phyloP scores from a whole-genome alignment of 2,888 invertebrate genomes.

The Melanophora roralis region DNA sequence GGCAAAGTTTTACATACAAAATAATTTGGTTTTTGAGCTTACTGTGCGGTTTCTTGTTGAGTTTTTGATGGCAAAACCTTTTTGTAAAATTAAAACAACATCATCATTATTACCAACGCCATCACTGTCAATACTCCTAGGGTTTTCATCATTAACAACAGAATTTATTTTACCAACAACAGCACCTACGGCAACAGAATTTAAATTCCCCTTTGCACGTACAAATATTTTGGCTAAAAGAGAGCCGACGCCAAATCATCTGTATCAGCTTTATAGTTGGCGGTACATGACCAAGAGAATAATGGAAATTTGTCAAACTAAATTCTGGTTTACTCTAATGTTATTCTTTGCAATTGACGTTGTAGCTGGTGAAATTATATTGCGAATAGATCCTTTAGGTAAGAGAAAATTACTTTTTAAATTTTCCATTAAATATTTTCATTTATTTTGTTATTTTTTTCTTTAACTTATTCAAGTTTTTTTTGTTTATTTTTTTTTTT shows the following conservation, averaged over 20 bases:
- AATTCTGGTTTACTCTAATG: constrained; percentile 68
- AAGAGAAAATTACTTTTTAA: constrained; percentile 64
- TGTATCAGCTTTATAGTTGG: constrained; percentile 52
- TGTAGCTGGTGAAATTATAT: constrained; percentile 72
- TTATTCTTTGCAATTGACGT: constrained; percentile 69
- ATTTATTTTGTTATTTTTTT: neutral
- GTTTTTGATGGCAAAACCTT: constrained; percentile 45
- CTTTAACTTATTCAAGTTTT: neutral
- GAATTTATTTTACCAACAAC: too few species aligned
- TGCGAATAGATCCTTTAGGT: constrained; percentile 77
- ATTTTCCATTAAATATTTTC: neutral
- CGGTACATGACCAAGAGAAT: constrained; percentile 65
- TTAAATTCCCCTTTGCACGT: neutral
- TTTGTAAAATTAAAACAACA: constrained; percentile 37
- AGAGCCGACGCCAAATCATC: constrained; percentile 47
- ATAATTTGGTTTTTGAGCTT: constrained; percentile 34
- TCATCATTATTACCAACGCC: constrained; percentile 7
- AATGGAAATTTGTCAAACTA: constrained; percentile 72
- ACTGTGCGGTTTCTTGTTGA: constrained; percentile 36
- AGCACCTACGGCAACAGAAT: neutral
- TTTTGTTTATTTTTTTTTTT: neutral
- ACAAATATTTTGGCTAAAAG: neutral
- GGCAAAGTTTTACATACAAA: constrained; percentile 33
- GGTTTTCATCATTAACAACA: neutral
- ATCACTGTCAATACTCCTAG: constrained; percentile 17